Evolutionary conservation across 2,888 invertebrate species (phyloP), one percentile per base, ranked within the genome.

Genomic region (Callosobruchus maculatus): DNA sequence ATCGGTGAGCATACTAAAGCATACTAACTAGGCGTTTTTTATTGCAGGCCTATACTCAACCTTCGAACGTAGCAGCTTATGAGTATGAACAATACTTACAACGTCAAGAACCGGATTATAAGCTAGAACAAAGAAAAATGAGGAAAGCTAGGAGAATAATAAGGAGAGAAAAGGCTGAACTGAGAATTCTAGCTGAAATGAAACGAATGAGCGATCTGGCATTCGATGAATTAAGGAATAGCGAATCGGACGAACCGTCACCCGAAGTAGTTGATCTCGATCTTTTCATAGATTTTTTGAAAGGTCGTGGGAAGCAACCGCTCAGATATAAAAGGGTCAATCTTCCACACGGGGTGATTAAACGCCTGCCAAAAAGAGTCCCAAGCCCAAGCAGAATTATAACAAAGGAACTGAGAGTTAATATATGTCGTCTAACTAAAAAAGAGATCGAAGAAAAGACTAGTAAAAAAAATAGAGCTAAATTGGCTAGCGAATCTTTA

Each of bases 381-480:
- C 9, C 49, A 49, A 18, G 49, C 3, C 1, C 18, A 7, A 49
- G 71, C 71, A 73, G 21, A 73, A 75, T 75, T 75, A 77, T 77
- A 73, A 71, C 67, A 71, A 80, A 77, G 74, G 77, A 79, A 68
- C 76, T 79, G 70, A 76, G 75, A 74, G 71, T 78, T 73, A 75
- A 78, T 77, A 71, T 79, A 66, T 71, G 74, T 71, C 78, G 77
- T 49, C 70, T 77, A 73, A 70, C 76, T 67, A 72, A 13, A 0
- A 18, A 49, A 18, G 9, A 49, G 49, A 5, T 49, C 13, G 9
- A 18, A 13, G 49, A 49, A 18, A 7, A 13, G 49, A 1, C 5
- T 49, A 13, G 13, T 1, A 49, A 49, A 13, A 49, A 3, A 49
- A 13, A 49, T 13, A 49, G 13, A 49, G 49, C 13, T 49, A 49